phyloP scores from a whole-genome alignment of 2,113 vertebrate genomes.

The Ranitomeya variabilis region DNA sequence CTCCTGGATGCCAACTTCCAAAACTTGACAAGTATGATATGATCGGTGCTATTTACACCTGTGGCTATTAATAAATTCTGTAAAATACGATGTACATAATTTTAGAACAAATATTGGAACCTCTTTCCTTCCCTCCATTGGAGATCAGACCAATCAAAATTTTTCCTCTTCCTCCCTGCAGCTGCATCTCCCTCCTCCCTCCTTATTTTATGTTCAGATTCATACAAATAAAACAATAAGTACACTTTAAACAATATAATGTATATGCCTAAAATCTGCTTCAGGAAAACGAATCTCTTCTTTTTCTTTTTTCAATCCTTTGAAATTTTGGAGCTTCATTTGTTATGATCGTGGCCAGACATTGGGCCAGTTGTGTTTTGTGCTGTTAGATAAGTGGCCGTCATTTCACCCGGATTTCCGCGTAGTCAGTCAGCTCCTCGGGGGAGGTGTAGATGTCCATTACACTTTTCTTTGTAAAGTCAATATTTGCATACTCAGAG shows the following conservation, averaged over 20 bases:
- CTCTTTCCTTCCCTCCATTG: not conserved
- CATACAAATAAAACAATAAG: no score
- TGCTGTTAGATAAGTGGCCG: conserved; percentile 55
- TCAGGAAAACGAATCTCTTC: no score
- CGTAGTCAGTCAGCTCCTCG: conserved; percentile 71
- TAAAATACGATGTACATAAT: no score
- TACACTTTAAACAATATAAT: no score
- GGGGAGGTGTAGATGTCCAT: conserved; percentile 72
- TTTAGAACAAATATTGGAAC: no score
- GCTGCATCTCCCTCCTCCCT: not conserved
- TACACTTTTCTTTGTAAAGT: conserved; percentile 68
- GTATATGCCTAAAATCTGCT: no score
- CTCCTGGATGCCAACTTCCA: no score
- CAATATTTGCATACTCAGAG: conserved; percentile 69
- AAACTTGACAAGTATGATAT: no score
- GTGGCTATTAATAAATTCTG: no score
- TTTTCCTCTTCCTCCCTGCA: not conserved
- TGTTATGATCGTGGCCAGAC: not conserved
- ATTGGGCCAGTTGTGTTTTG: conserved; percentile 27
- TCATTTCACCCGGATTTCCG: conserved; percentile 73
- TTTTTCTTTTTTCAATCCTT: not conserved
- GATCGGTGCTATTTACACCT: no score
- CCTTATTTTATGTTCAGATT: not conserved
- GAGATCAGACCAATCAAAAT: no score
- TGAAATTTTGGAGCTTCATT: not conserved